Percentiles rank a stretch among this genome's conserved stretches.
phyloP scores from a whole-genome alignment of 2,797 vertebrate species.

The Okamejei kenojei region DNA sequence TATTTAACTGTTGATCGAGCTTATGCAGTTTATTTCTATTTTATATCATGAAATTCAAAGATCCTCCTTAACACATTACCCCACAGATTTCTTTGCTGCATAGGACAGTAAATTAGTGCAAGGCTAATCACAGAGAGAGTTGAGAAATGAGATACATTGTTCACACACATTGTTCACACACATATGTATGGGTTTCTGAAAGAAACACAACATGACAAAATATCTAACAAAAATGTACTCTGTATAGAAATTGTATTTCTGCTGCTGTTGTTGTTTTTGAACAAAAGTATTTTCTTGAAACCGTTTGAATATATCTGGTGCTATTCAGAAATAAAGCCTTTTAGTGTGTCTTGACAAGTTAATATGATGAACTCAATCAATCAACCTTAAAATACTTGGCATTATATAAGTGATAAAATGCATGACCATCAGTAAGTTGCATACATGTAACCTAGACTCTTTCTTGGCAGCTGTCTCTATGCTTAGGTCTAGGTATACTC shows the following conservation, averaged over 20 bases:
- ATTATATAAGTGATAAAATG: neutral
- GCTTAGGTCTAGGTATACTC: neutral
- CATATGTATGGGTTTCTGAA: neutral
- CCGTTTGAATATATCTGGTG: neutral
- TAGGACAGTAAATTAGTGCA: neutral
- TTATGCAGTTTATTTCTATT: neutral
- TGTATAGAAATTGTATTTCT: neutral
- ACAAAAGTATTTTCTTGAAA: neutral
- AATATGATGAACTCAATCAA: neutral
- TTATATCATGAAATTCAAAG: neutral
- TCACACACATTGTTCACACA: neutral
- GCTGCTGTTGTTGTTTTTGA: neutral
- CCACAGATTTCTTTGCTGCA: neutral
- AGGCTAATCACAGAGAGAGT: neutral
- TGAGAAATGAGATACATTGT: neutral
- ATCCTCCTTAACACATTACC: neutral
- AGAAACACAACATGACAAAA: neutral
- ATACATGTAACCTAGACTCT: neutral
- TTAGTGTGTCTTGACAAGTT: neutral
- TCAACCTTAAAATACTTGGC: neutral
- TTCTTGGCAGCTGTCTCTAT: neutral
- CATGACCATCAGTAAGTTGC: neutral
- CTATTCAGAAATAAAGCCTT: neutral
- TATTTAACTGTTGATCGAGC: neutral
- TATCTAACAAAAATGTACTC: neutral